phyloP scores from a whole-genome alignment of 2,113 vertebrate species.

The Desmodus rotundus region DNA sequence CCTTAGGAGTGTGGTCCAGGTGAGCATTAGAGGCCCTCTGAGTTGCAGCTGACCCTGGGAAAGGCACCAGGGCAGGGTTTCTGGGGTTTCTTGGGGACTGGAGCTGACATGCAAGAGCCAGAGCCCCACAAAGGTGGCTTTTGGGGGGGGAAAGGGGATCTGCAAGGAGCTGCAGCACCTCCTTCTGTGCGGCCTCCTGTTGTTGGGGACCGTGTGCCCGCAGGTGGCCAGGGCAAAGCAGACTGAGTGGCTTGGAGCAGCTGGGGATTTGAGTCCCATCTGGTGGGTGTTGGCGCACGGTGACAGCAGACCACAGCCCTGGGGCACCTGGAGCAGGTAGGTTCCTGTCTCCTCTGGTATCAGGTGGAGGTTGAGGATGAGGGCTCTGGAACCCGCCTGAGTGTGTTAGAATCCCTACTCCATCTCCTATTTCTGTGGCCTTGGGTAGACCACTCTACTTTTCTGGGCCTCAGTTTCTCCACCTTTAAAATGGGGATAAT shows the following conservation, averaged over 20 bases:
- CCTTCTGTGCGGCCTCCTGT: neutral
- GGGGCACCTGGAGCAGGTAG: neutral
- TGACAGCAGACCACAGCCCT: neutral
- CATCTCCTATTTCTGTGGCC: neutral
- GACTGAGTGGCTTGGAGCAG: neutral
- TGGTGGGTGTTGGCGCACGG: rapidly evolving
- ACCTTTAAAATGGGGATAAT: neutral
- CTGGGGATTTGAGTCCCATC: rapidly evolving
- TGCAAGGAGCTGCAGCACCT: neutral
- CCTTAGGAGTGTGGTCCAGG: rapidly evolving
- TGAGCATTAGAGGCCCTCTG: too few species aligned
- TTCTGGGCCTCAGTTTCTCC: neutral
- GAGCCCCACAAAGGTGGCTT: rapidly evolving
- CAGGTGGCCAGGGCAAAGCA: neutral
- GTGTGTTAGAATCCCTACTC: neutral
- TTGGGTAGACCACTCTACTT: neutral
- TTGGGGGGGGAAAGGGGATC: neutral
- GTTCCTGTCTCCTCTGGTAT: neutral
- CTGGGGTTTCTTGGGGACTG: neutral
- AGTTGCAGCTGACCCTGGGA: too few species aligned
- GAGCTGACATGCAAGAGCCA: neutral
- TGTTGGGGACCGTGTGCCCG: neutral
- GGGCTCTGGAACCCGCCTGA: neutral
- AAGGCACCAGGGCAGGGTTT: neutral
- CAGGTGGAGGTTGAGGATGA: neutral